Conservation (phyloP, 2,113 vertebrate genomes). For the Tetrax tetrax region DNA sequence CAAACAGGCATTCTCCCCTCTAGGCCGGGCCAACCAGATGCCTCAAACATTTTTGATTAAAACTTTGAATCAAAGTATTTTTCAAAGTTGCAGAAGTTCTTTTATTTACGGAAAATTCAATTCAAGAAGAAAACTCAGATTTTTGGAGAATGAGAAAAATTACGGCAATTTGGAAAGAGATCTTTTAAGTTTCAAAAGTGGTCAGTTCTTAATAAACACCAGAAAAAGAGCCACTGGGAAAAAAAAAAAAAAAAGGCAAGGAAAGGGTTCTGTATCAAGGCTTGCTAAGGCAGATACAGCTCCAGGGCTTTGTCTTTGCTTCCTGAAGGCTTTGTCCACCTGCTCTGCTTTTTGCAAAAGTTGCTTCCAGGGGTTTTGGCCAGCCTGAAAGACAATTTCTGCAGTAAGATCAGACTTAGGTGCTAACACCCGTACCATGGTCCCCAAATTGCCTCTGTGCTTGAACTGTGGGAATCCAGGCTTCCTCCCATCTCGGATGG, state of each 20-base stretch:
- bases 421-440: rapidly evolving
- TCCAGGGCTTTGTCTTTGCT: neutral
- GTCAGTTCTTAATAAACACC: neutral
- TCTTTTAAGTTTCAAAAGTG: neutral
- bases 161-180: neutral
- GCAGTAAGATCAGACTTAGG: neutral
- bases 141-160: neutral
- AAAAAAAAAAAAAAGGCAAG: neutral
- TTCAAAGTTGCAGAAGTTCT: neutral
- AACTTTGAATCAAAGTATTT: neutral
- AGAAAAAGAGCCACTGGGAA: neutral
- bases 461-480: neutral
- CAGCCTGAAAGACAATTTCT: neutral
- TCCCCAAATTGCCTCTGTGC: neutral
- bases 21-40: neutral
- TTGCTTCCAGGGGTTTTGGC: neutral
- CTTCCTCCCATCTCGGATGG: neutral
- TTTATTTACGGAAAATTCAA: neutral
- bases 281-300: neutral
- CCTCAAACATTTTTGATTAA: neutral
- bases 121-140: neutral
- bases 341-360: neutral
- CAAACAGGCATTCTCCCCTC: neutral
- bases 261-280: neutral
- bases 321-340: neutral